Base-by-base conservation (phyloP, 2,888 invertebrate genomes). In the Atrina japonica region DNA sequence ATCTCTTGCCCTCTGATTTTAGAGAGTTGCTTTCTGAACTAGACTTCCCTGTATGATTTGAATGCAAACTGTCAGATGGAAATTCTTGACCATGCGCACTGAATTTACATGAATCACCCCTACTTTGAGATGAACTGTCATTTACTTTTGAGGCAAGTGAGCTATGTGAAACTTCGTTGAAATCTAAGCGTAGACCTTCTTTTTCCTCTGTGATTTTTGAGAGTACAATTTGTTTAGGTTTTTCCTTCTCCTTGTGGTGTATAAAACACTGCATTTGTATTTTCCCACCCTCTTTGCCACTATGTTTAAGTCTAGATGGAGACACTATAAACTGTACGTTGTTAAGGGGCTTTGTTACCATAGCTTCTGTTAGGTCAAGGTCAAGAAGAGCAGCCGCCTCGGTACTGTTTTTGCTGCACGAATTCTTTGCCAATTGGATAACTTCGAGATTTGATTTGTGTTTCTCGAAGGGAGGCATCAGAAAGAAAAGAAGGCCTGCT, bases 361-460 rank as follows among this genome's bases (percentile, higher is more conserved):
- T 77, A 41, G 82, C 85, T 40, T 86, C 86, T 27, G 84, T 82
- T 63, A 85, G 76, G 72, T 87, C 86, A 73, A 87, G 81, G 75
- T 87, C 87, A 45, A 87, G 80, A 25, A 87, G 73, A 45, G 87
- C 87, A 2, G 85, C 86, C 9, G 85, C 86, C 70, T 87, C 87
- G 11, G 87, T 82, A 40, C 83, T 82, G 69, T 83, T 82, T 59
- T 83, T 83, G 60, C 83, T 83, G 70, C 82, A 82, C 50, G 78
- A 78, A 70, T 82, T 83, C 65, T 78, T 83, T 30, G 86, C 83
- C 63, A 83, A 84, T 76, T 88, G 87, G 58, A 88, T 83, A 59
- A 88, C 84, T 67, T 85, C 86, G 59, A 84, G 80, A 75, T 89
- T 89, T 60, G 88, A 88, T 40, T 79, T 79, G 68, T 88, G 88